phyloP scores from a whole-genome alignment of 2,113 vertebrate genomes.

The Holacanthus passer region DNA sequence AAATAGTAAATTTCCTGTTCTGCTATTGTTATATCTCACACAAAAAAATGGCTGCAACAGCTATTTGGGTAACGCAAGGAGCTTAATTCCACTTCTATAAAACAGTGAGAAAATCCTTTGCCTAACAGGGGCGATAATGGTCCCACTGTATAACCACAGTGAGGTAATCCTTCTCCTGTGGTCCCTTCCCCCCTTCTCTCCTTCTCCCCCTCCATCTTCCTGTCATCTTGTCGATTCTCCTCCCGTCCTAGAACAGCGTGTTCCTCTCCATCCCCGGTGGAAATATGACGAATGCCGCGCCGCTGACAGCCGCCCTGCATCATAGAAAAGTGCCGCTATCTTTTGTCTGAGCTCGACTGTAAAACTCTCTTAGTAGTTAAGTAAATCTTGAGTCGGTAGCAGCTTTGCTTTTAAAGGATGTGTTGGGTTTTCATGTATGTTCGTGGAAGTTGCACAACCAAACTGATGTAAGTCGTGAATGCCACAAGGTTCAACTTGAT shows the following conservation, averaged over 20 bases:
- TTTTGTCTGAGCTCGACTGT: slow-evolving; percentile 35
- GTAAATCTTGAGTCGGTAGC: not conserved
- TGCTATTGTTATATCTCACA: slow-evolving; percentile 11
- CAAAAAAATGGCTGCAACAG: slow-evolving; percentile 16
- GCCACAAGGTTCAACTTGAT: not conserved
- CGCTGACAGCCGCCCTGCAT: slow-evolving; percentile 58
- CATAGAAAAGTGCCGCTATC: slow-evolving; percentile 28
- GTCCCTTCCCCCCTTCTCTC: not conserved
- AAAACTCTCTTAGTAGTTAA: slow-evolving; percentile 24
- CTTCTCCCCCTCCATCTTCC: slow-evolving; percentile 21
- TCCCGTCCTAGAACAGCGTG: slow-evolving; percentile 53
- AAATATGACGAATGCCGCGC: slow-evolving; percentile 57
- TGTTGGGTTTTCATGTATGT: not conserved
- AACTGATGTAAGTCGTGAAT: slow-evolving; percentile 9
- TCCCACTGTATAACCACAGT: slow-evolving; percentile 19
- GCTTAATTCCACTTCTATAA: slow-evolving; percentile 29
- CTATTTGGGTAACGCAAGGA: slow-evolving; percentile 18
- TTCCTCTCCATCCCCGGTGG: slow-evolving; percentile 51
- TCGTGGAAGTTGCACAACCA: not conserved
- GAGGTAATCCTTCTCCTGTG: slow-evolving; percentile 39
- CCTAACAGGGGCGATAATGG: slow-evolving; percentile 49
- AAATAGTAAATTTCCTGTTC: not conserved
- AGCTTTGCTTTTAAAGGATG: not conserved
- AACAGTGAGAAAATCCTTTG: slow-evolving; percentile 16
- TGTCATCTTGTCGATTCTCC: slow-evolving; percentile 45